Percentiles rank a stretch among this genome's conserved stretches.
These are phyloP conservation scores for Natator depressus DNA, from an alignment of 2,113 vertebrate species.

Conservation along the genomic window DNA sequence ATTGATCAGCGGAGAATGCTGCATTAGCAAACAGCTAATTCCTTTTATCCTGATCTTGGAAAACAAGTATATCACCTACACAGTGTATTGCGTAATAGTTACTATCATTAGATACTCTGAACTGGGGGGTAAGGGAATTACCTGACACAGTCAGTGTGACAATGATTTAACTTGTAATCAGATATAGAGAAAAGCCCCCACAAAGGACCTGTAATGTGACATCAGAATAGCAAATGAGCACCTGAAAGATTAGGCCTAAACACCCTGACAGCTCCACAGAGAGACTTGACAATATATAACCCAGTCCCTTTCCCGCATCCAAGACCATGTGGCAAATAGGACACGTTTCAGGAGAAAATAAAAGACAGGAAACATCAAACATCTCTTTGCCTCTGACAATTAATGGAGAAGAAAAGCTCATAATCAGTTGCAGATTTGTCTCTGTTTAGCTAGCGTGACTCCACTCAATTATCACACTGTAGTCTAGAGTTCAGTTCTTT, in stretches of 20 bases:
- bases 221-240: background rate
- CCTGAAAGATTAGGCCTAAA: background rate
- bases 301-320: conserved; percentile 21
- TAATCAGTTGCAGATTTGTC: conserved; percentile 60
- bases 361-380: conserved; percentile 64
- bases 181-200: background rate
- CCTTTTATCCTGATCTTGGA: background rate
- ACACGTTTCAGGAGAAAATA: conserved; percentile 54
- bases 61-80: background rate
- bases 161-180: background rate
- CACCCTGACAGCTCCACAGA: background rate
- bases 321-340: conserved; percentile 33
- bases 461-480: background rate
- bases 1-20: accelerated
- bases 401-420: conserved; percentile 67
- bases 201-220: background rate
- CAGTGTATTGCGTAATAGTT: background rate
- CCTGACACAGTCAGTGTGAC: background rate
- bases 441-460: conserved; percentile 43
- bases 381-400: conserved; percentile 68
- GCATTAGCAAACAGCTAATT: background rate
- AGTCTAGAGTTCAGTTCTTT: conserved; percentile 31
- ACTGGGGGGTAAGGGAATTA: background rate
- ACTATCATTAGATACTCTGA: background rate
- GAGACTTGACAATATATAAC: background rate